Conservation (phyloP, 1,140 invertebrate species). For the Proales similis region DNA sequence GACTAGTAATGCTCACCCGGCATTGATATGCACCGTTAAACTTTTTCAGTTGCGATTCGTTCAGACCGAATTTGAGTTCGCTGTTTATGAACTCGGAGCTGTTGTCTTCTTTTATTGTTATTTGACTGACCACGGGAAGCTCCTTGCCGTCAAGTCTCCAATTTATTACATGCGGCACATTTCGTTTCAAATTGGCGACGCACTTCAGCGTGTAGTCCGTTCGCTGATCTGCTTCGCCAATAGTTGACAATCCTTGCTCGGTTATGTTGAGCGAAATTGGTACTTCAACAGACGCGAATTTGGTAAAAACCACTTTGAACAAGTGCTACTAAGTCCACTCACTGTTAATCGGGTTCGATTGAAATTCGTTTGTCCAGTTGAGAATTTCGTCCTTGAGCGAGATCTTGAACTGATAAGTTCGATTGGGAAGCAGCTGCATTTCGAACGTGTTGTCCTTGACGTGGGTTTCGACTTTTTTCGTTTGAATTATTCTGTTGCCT, state of each 20-base stretch:
- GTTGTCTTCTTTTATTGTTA: background rate
- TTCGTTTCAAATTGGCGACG: background rate
- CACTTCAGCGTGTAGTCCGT: background rate
- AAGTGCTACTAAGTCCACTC: background rate
- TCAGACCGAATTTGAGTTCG: background rate
- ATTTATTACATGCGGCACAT: background rate
- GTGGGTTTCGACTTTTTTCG: conserved; percentile 7
- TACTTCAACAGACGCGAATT: no score
- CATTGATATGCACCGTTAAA: conserved; percentile 29
- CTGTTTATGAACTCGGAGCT: background rate
- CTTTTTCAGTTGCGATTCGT: background rate
- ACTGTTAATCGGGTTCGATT: conserved; percentile 2
- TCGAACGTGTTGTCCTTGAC: background rate
- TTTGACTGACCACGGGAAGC: background rate
- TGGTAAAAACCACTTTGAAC: no score
- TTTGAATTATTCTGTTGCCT: no score
- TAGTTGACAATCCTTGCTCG: no score
- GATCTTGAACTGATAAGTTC: conserved; percentile 27
- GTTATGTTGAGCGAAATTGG: no score
- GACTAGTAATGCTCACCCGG: background rate
- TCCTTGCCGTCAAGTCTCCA: background rate
- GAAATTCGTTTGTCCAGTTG: conserved; percentile 13
- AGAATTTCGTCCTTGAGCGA: conserved; percentile 24
- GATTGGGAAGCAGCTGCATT: conserved; percentile 13
- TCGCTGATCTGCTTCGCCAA: no score